phyloP scores from a whole-genome alignment of 1,140 invertebrate genomes.

The Eubasilissa regina region DNA sequence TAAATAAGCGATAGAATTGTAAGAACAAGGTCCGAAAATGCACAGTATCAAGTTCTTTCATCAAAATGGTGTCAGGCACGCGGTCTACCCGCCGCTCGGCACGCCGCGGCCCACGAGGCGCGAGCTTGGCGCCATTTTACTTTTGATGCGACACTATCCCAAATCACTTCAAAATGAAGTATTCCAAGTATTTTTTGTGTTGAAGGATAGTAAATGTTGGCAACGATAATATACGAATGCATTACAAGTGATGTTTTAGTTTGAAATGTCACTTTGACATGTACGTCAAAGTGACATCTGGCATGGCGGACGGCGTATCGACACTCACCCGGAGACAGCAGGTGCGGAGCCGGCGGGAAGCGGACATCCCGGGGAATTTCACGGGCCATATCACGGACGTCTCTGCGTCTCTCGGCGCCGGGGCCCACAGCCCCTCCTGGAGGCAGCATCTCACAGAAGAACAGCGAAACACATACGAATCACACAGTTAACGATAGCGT shows the following conservation, averaged over 20 bases:
- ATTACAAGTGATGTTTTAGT: slow-evolving; percentile 29
- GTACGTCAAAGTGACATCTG: slow-evolving; percentile 60
- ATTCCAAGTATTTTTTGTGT: slow-evolving; percentile 60
- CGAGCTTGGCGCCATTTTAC: slow-evolving; percentile 71
- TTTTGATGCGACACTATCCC: slow-evolving; percentile 59
- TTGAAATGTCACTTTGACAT: slow-evolving; percentile 59
- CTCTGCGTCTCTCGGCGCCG: slow-evolving; percentile 68
- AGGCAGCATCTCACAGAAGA: slow-evolving; percentile 65
- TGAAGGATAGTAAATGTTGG: no score
- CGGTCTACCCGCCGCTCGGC: slow-evolving; percentile 33
- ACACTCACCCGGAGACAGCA: slow-evolving; percentile 52
- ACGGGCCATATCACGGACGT: slow-evolving; percentile 68
- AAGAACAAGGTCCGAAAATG: neutral
- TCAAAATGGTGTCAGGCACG: slow-evolving; percentile 47
- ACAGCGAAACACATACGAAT: slow-evolving; percentile 41
- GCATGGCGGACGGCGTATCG: slow-evolving; percentile 44
- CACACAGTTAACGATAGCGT: slow-evolving; percentile 28
- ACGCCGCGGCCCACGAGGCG: slow-evolving; percentile 57
- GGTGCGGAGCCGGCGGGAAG: slow-evolving; percentile 60
- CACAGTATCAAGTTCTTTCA: neutral
- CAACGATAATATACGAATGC: slow-evolving; percentile 6
- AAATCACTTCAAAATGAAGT: neutral
- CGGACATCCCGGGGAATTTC: slow-evolving; percentile 69
- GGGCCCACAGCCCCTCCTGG: slow-evolving; percentile 68
- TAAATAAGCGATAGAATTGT: slow-evolving; percentile 29